Evolutionary conservation across 92 coral and sea anemone genomes (phyloP), one percentile per base, ranked within the genome.

Genomic region (Actinostola sp.): DNA sequence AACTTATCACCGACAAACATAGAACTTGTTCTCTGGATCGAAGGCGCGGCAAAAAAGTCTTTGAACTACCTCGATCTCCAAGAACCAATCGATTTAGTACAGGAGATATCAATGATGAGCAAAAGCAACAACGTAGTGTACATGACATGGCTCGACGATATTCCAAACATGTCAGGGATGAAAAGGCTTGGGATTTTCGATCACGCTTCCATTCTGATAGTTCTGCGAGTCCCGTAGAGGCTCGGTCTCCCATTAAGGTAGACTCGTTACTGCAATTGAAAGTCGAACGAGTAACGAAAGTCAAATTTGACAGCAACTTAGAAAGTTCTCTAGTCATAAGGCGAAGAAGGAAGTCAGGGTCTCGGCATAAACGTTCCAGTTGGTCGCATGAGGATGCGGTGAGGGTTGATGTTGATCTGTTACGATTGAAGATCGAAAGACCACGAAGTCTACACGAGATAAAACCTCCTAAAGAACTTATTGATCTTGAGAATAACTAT

Each of bases 381-480:
- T 90, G 90, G 89, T 87, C 96, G 21, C 81, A 63, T 34, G 89
- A 90, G 44, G 88, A 90, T 44, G 78, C 76, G n/a, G n/a, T n/a
- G 45, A 90, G 79, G 41, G 75, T 85, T 0, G 89, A 82, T 19
- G 76, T 81, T 24, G 87, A 76, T 8, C 85, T 64, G 21, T 72
- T 89, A 1, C 48, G 70, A 0, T 64, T 64, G 19, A 83, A 75
- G 33, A 70, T 79, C 26, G 82, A 52, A 54, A 74, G 96, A 31
- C 96, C 96, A 0, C 81, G 86, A 59, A 90, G 96, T 80, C 81
- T 81, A 19, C 84, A 75, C 64, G 91, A 81, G 48, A 81, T 81
- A 3, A 80, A 86, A 29, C 87, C 84, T 8, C 67, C 79, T 11
- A 80, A 76, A 33, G 87, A 85, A 50, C 71, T 87, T 0, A 70